Conservation (phyloP, 2,113 vertebrate genomes). For the Seriola rivoliana region DNA sequence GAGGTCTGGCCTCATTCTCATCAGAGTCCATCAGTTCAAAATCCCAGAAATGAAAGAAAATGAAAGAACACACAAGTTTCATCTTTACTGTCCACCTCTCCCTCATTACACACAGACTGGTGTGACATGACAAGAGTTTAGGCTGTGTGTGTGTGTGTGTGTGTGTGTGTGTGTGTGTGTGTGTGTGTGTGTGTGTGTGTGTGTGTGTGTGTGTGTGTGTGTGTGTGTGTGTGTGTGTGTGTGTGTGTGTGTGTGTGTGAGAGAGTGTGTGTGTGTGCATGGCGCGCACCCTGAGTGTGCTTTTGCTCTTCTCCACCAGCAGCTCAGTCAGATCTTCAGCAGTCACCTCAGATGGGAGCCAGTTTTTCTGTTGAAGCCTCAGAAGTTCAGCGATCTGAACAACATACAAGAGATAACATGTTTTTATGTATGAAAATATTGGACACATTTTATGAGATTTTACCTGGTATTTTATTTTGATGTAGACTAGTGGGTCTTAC, state of each 20-base stretch:
- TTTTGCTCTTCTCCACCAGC: background rate
- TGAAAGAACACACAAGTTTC: background rate
- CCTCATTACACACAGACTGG: background rate
- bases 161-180: no score
- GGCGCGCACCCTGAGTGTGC: background rate
- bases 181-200: no score
- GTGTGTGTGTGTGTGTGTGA: no score
- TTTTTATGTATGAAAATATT: no score
- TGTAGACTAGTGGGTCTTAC: no score
- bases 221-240: no score
- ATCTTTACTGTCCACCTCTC: background rate
- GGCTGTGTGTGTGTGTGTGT: no score
- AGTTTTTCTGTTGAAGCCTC: background rate
- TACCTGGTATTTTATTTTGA: no score
- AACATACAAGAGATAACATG: no score
- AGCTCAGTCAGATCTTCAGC: background rate
- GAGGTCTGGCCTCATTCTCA: background rate
- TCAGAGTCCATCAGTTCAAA: background rate
- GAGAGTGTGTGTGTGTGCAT: no score
- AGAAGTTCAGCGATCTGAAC: background rate
- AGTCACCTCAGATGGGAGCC: background rate
- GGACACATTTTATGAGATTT: no score
- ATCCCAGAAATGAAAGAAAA: slow-evolving; percentile 6
- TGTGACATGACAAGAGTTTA: background rate
- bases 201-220: no score